Evolutionary conservation across 2,888 invertebrate species (phyloP), one percentile per base, ranked within the genome.

Genomic region (Pheosia gnoma): DNA sequence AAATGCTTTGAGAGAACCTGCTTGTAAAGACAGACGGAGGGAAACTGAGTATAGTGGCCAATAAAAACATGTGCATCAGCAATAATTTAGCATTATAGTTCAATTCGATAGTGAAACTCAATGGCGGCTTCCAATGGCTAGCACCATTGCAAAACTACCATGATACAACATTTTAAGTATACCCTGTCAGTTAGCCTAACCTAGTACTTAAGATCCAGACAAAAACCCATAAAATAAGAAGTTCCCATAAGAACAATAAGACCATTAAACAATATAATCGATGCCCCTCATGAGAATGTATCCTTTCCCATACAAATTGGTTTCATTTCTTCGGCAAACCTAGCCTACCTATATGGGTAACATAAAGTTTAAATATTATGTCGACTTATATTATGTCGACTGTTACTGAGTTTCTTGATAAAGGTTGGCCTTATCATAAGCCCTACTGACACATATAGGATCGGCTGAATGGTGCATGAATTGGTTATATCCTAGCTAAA

Each of bases 181-280:
- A 47, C 11, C 53, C 37, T 11, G 36, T 36, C 37, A 11, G 37
- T 53, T 9, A 53, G 11, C 53, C 37, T 5, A 53, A 47, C n/a
- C 51, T 25, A 51, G 25, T 3, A 39, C 5, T 39, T n/a, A 39
- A 39, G 8, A 38, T 55, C 39, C 55, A 3, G 11, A 53, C 55
- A 55, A 39, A 55, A 38, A n/a, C 55, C 39, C n/a, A 55, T 39
- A 39, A 55, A 54, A 39, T 5, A 55, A n/a, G 9, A n/a, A 39
- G 43, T 36, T 25, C 54, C 59, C 55, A 62, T 62, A 55, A 56
- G 39, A 51, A 52, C 62, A 59, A 45, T 51, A 45, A 43, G 11
- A 53, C 54, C 11, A 54, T 58, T 57, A 57, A 57, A 7, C 49
- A 13, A 38, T n/a, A 39, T 55, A 55, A 39, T 55, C 55, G 38